phyloP scores from a whole-genome alignment of 2,888 invertebrate species.

The Drosophila greeni region DNA sequence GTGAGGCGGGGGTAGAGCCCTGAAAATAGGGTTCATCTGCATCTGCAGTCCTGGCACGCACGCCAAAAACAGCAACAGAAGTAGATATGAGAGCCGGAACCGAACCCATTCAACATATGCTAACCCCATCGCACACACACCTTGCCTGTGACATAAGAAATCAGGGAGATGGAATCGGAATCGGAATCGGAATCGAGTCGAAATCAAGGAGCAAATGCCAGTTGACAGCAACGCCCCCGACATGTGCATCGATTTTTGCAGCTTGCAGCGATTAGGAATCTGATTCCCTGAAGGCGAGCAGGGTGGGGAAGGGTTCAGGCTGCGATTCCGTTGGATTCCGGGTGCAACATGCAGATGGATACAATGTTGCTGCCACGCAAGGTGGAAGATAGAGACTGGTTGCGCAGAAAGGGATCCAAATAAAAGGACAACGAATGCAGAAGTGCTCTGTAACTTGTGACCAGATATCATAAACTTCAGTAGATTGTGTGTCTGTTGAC shows the following conservation, averaged over 20 bases:
- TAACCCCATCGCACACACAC: constrained; percentile 65
- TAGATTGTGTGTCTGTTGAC: too few species aligned
- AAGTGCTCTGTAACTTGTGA: neutral
- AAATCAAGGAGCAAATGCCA: constrained; percentile 63
- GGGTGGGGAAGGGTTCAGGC: constrained; percentile 14
- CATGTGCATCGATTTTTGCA: constrained; percentile 61
- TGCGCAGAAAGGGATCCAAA: neutral
- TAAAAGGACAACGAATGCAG: too few species aligned
- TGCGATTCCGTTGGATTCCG: constrained; percentile 1
- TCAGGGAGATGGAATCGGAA: constrained; percentile 44
- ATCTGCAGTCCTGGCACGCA: constrained; percentile 64
- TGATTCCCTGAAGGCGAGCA: constrained; percentile 8
- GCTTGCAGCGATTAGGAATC: constrained; percentile 40
- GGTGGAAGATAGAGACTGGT: constrained; percentile 6
- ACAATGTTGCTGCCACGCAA: constrained; percentile 14
- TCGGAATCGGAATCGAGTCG: constrained; percentile 54
- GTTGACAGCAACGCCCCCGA: constrained; percentile 68
- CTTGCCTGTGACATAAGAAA: constrained; percentile 46
- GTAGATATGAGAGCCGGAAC: constrained; percentile 54
- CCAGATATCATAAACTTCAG: too few species aligned
- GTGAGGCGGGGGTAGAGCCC: neutral
- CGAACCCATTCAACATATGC: constrained; percentile 13
- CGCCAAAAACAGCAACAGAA: constrained; percentile 33
- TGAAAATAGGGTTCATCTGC: constrained; percentile 38
- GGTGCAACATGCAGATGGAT: constrained; percentile 8